Evolutionary conservation across 2,113 vertebrate species (phyloP).

Genomic region (Salvator merianae): DNA sequence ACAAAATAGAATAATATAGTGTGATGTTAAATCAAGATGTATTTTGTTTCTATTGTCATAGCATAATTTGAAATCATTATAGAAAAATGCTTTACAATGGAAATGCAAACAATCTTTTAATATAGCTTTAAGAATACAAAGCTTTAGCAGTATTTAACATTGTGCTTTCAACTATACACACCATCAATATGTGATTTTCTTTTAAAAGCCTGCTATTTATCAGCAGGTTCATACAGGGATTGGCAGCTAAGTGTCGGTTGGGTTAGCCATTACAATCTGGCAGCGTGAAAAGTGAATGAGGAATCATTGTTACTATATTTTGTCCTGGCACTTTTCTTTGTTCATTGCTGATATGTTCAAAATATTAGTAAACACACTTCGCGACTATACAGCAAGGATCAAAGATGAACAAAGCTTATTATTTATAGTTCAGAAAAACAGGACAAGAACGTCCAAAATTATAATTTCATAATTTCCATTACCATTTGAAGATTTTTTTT

Average conservation of each 20-base stretch:
- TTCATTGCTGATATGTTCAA: conserved; percentile 23
- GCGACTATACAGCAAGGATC: conserved; percentile 16
- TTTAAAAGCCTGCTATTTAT: conserved; percentile 74
- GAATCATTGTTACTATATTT: conserved; percentile 61
- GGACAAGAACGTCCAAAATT: not conserved
- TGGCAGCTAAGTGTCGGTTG: conserved; percentile 67
- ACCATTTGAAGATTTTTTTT: not conserved
- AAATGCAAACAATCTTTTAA: conserved; percentile 65
- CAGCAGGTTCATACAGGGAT: conserved; percentile 73
- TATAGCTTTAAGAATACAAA: conserved; percentile 67
- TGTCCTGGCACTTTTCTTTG: conserved; percentile 46
- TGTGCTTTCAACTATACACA: conserved; percentile 67
- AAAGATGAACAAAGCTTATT: not conserved
- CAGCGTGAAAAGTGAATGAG: conserved; percentile 64
- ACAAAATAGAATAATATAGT: conserved; percentile 41
- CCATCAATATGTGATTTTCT: conserved; percentile 68
- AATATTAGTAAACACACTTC: conserved; percentile 21
- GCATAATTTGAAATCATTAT: conserved; percentile 71
- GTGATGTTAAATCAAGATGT: conserved; percentile 65
- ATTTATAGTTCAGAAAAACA: conserved; percentile 1
- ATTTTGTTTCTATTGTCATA: conserved; percentile 72
- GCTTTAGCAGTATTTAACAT: conserved; percentile 74
- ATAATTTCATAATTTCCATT: not conserved
- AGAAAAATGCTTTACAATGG: conserved; percentile 72
- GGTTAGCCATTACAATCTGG: conserved; percentile 63